phyloP scores from a whole-genome alignment of 2,888 invertebrate species.

The Polydesmus complanatus region DNA sequence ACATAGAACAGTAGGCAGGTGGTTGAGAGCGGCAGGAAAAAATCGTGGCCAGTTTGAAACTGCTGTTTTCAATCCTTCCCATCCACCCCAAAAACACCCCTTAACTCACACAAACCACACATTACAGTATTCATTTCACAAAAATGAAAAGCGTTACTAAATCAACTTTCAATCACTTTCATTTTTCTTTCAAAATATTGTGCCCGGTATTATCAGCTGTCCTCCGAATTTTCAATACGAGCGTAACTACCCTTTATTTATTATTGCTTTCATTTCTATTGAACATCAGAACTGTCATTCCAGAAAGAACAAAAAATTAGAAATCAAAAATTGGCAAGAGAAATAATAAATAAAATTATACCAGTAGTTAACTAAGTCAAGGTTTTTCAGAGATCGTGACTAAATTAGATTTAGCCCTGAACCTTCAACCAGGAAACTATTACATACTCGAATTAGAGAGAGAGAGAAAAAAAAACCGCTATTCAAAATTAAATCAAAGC shows the following conservation, averaged over 20 bases:
- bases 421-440: background rate
- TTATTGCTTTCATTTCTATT: background rate
- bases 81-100: too few species aligned
- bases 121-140: too few species aligned
- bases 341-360: background rate
- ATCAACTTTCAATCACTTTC: background rate
- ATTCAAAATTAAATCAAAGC: too few species aligned
- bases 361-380: background rate
- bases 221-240: too few species aligned
- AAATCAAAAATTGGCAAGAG: background rate
- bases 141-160: background rate
- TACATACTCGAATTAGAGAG: too few species aligned
- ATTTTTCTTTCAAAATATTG: background rate
- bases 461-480: too few species aligned
- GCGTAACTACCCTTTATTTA: background rate
- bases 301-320: background rate
- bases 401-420: background rate
- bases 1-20: background rate
- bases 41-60: background rate
- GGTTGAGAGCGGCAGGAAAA: background rate
- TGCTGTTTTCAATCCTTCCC: background rate
- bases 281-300: background rate
- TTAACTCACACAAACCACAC: too few species aligned
- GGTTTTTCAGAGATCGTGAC: background rate
- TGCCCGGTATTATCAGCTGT: too few species aligned